Percentiles rank a stretch among this genome's conserved stretches.
phyloP scores from a whole-genome alignment of 1,140 invertebrate species.

The Drosophila pandora region DNA sequence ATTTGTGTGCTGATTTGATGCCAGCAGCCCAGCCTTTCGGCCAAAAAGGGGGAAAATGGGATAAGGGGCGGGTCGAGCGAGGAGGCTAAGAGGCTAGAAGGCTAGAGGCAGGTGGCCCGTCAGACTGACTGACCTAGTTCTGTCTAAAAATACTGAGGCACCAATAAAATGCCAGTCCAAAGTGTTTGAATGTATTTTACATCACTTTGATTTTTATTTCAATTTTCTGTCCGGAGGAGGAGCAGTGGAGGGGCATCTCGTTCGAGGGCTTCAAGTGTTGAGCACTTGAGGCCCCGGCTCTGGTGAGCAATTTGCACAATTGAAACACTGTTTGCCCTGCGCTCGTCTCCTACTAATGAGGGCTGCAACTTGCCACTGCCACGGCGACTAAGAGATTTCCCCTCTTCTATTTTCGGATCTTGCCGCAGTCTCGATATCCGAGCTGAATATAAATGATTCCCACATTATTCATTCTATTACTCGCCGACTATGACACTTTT shows the following conservation, averaged over 20 bases:
- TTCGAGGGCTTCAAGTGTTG: conserved; percentile 37
- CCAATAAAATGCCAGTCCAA: conserved; percentile 48
- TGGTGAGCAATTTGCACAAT: conserved; percentile 51
- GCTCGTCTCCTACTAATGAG: conserved; percentile 36
- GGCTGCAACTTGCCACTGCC: conserved; percentile 22
- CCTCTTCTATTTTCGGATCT: conserved; percentile 28
- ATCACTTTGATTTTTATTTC: conserved; percentile 54
- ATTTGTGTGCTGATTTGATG: conserved; percentile 44
- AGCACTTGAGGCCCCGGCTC: conserved; percentile 44
- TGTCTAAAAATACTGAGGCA: conserved; percentile 42
- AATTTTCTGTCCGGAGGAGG: conserved; percentile 23
- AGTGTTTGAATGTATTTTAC: conserved; percentile 50
- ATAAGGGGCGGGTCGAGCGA: not conserved
- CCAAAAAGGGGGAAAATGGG: conserved; percentile 1
- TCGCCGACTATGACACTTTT: not conserved
- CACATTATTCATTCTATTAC: conserved; percentile 7
- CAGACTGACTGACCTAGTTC: conserved; percentile 48
- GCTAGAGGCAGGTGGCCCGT: conserved; percentile 35
- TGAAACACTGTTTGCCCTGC: conserved; percentile 51
- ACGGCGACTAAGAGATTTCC: conserved; percentile 10
- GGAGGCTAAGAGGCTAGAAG: not conserved
- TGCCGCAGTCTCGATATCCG: conserved; percentile 15
- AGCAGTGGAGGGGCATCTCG: conserved; percentile 1
- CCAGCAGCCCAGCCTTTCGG: conserved; percentile 3
- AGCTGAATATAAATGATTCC: conserved; percentile 34